Percentiles rank a stretch among this genome's conserved stretches.
These are phyloP conservation scores for Scrobipalpa atriplicella DNA, from an alignment of 2,888 invertebrate species.

Conservation along the genomic window DNA sequence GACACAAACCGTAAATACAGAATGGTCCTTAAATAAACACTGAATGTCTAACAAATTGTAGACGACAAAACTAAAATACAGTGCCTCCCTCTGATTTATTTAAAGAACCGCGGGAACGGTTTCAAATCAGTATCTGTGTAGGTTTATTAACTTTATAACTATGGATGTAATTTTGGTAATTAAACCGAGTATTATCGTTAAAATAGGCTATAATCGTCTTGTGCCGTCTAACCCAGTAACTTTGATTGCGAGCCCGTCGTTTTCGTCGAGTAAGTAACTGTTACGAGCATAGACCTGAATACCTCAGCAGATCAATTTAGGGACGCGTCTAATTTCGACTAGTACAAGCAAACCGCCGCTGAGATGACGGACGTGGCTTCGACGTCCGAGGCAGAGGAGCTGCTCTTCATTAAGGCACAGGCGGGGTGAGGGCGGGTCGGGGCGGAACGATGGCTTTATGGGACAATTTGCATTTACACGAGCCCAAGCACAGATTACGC, in stretches of 20 bases:
- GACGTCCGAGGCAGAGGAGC: constrained; percentile 61
- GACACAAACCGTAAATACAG: background rate
- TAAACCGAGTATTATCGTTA: constrained; percentile 55
- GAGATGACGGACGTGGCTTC: constrained; percentile 72
- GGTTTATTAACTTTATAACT: constrained; percentile 23
- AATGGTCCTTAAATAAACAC: background rate
- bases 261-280: constrained; percentile 45
- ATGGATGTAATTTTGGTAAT: constrained; percentile 40
- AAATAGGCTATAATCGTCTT: constrained; percentile 49
- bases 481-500: constrained; percentile 79
- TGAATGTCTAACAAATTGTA: constrained; percentile 25
- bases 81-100: background rate
- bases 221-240: constrained; percentile 35
- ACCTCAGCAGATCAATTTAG: constrained; percentile 51
- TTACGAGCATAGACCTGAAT: constrained; percentile 31
- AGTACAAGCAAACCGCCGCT: constrained; percentile 66
- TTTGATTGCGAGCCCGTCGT: constrained; percentile 45
- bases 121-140: background rate
- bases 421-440: constrained; percentile 49
- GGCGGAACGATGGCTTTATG: constrained; percentile 73
- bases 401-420: constrained; percentile 75
- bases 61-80: constrained; percentile 22
- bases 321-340: constrained; percentile 68
- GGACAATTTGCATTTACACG: constrained; percentile 83
- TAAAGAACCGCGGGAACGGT: background rate